phyloP scores from a whole-genome alignment of 2,113 vertebrate species.

The Panthera uncia region DNA sequence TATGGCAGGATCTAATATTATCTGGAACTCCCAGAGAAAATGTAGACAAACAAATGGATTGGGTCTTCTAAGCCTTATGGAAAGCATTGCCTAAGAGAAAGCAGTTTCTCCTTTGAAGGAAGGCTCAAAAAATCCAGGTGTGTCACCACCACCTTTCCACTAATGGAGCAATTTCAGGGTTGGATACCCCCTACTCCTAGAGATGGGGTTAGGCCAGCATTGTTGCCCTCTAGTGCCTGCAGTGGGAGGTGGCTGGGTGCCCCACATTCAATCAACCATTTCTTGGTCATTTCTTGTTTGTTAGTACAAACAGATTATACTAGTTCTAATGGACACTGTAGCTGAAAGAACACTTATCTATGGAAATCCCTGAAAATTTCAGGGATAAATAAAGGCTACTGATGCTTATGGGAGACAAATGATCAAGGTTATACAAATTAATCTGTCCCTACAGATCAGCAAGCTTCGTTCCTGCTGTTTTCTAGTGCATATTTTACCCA shows the following conservation, averaged over 20 bases:
- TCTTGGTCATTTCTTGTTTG: neutral
- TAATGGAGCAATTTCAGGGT: neutral
- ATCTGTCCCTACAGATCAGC: neutral
- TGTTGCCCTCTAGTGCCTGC: neutral
- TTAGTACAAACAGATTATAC: neutral
- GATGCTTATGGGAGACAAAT: neutral
- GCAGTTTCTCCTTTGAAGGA: neutral
- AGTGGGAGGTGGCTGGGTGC: neutral
- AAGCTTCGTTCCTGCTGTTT: neutral
- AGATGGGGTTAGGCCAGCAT: neutral
- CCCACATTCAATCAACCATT: neutral
- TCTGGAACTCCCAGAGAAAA: neutral
- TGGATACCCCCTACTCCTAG: neutral
- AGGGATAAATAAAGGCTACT: neutral
- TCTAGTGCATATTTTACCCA: neutral
- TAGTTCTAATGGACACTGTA: neutral
- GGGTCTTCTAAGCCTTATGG: neutral
- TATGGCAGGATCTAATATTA: neutral
- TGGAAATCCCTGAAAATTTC: neutral
- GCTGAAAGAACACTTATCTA: neutral
- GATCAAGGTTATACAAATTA: neutral
- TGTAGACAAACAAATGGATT: neutral
- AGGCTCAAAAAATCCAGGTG: neutral
- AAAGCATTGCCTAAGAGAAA: neutral
- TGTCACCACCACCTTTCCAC: neutral